Evolutionary conservation across 2,797 vertebrate genomes (phyloP).

Genomic region (Aphelocoma californica): DNA sequence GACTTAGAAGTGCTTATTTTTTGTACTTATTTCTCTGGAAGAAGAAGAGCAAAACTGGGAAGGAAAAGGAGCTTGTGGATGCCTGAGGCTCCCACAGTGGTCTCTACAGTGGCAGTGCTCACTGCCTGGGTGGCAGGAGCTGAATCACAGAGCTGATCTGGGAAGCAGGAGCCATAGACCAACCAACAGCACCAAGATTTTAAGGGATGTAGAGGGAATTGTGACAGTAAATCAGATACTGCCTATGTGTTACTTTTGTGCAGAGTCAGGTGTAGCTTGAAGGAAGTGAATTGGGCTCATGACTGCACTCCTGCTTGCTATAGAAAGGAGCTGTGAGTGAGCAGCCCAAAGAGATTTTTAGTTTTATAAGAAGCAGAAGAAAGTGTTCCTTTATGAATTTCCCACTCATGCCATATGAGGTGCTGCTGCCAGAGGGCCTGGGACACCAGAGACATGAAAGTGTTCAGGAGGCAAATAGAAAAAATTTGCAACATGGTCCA

Average conservation of each 20-base stretch:
- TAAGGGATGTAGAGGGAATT: background rate
- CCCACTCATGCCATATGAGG: accelerated
- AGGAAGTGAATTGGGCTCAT: background rate
- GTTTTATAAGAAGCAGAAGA: background rate
- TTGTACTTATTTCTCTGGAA: background rate
- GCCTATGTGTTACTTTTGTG: background rate
- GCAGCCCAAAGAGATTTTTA: background rate
- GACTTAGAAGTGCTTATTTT: background rate
- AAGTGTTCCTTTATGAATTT: background rate
- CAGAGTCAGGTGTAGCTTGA: background rate
- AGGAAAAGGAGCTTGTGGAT: background rate
- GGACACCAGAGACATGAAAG: background rate
- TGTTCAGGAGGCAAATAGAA: background rate
- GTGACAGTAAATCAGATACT: background rate
- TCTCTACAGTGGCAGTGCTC: accelerated
- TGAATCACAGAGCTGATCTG: background rate
- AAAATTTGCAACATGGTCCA: background rate
- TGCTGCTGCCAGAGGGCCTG: background rate
- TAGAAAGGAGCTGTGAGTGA: background rate
- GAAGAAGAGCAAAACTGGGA: background rate
- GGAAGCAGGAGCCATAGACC: too few relatives aligned
- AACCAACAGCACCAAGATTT: accelerated
- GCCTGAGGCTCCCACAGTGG: accelerated
- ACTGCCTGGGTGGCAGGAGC: background rate
- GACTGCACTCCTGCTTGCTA: background rate